Evolutionary conservation across 2,797 vertebrate genomes (phyloP), one percentile per base, ranked within the genome.

Genomic region (Stomatorhinus walkeri): DNA sequence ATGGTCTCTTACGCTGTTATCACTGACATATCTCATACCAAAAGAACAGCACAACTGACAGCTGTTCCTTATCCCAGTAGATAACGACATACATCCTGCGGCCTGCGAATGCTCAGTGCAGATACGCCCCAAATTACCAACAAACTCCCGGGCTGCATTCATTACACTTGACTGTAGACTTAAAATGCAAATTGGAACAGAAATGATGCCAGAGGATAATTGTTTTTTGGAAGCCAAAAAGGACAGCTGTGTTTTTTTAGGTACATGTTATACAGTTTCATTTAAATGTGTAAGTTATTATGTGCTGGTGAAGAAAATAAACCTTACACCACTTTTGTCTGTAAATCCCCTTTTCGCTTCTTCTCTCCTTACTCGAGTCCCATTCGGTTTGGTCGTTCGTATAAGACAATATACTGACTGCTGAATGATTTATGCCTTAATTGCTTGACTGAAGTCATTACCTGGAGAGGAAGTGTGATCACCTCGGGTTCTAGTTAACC

Each of bases 181-280:
- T 46, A 81, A 81, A 46, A 81, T 81, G 76, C 7, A 81, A 81
- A 81, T 81, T 46, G 40, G 76, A 81, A 43, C 76, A 43, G 40
- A 81, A 32, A 81, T 81, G 76, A 81, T 46, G 40, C 36, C 76
- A 46, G 72, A 28, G 76, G 40, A 46, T 81, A 81, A 81, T 81
- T 81, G 76, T 81, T 81, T 72, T 81, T 81, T 19, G 40, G 76
- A 81, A 81, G 76, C 40, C 76, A 81, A 81, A 81, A 81, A 46
- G 76, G 36, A 81, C 76, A 81, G 36, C 19, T 7, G 76, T 81
- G n/a, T 40, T 19, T 43, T 81, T 9, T 19, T 43, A 81, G 40
- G 76, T 81, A 19, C 76, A 22, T 46, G 76, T 81, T 43, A 81
- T 81, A 81, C 36, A 46, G 16, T 81, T 46, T 81, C 40, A 46